phyloP scores from a whole-genome alignment of 1,140 invertebrate species.

The Drosophila lowei region DNA sequence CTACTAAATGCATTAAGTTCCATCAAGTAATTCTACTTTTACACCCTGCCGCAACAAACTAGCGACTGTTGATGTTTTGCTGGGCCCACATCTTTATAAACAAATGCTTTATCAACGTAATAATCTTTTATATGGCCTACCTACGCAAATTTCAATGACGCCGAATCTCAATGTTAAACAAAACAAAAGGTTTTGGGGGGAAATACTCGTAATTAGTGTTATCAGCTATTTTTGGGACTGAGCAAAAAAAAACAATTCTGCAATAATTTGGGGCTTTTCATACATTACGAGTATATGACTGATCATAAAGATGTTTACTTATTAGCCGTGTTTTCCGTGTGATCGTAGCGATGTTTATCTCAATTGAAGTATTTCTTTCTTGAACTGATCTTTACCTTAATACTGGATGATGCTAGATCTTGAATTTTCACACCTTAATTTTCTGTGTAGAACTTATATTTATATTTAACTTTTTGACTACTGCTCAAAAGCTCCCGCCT shows the following conservation, averaged over 20 bases:
- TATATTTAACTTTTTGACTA: too few species aligned
- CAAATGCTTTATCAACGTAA: conserved; percentile 46
- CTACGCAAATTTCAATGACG: conserved; percentile 52
- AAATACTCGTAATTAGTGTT: conserved; percentile 9
- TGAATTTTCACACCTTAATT: too few species aligned
- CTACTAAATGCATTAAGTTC: conserved; percentile 35
- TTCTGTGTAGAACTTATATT: too few species aligned
- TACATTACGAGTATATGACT: background rate
- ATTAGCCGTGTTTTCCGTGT: too few species aligned
- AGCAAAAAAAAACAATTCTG: background rate
- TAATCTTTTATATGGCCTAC: conserved; percentile 11
- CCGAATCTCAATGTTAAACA: conserved; percentile 13
- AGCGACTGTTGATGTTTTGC: conserved; percentile 9
- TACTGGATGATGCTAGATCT: too few species aligned
- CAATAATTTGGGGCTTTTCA: conserved; percentile 3
- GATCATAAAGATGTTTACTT: too few species aligned
- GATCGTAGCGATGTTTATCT: too few species aligned
- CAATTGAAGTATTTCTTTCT: too few species aligned
- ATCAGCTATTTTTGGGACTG: conserved; percentile 36
- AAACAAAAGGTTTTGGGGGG: conserved; percentile 10
- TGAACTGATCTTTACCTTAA: too few species aligned
- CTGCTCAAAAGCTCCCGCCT: background rate
- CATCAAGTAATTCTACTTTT: conserved; percentile 36
- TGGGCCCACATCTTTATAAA: conserved; percentile 4
- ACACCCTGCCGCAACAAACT: conserved; percentile 36